A percentile compares a stretch with the other conserved stretches of the same genome.
Conservation (phyloP, 1,140 invertebrate species). For the Steinernema feltiae region DNA sequence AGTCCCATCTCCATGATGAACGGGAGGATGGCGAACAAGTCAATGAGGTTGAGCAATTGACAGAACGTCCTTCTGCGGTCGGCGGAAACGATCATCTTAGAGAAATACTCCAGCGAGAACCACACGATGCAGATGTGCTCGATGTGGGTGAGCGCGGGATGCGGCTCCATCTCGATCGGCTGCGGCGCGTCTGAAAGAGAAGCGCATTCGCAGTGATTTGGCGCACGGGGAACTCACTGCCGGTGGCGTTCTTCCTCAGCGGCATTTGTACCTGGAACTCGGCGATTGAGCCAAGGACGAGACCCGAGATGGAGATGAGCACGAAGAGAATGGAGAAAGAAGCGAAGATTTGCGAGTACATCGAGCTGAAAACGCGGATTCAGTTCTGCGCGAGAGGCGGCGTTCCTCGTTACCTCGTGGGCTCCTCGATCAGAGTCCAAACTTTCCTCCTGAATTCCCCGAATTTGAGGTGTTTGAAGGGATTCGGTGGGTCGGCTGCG, state of each 20-base stretch:
- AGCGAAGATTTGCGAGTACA: slow-evolving; percentile 44
- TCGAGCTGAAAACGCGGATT: slow-evolving; percentile 33
- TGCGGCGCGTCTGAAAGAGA: not conserved
- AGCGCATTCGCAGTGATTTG: no score
- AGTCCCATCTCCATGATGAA: slow-evolving; percentile 59
- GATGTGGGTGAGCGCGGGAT: slow-evolving; percentile 36
- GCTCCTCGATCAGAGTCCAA: slow-evolving; percentile 47
- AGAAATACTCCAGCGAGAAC: slow-evolving; percentile 47
- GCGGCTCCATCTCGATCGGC: slow-evolving; percentile 43
- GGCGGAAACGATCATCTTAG: slow-evolving; percentile 47
- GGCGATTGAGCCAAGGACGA: slow-evolving; percentile 44
- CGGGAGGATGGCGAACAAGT: slow-evolving; percentile 48
- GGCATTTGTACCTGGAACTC: slow-evolving; percentile 39
- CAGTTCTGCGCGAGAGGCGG: no score
- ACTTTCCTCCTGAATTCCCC: slow-evolving; percentile 36
- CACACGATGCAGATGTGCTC: slow-evolving; percentile 51
- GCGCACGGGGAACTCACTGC: no score
- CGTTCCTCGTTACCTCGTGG: slow-evolving; percentile 38
- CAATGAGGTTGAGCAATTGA: slow-evolving; percentile 47
- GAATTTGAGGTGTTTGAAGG: slow-evolving; percentile 42
- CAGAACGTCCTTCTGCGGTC: slow-evolving; percentile 38
- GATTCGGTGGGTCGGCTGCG: slow-evolving; percentile 26
- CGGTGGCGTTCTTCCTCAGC: not conserved
- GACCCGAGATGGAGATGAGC: slow-evolving; percentile 43
- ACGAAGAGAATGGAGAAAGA: slow-evolving; percentile 45